Conservation (phyloP, 2,113 vertebrate genomes). For the Dolichallabes microphthalmus region DNA sequence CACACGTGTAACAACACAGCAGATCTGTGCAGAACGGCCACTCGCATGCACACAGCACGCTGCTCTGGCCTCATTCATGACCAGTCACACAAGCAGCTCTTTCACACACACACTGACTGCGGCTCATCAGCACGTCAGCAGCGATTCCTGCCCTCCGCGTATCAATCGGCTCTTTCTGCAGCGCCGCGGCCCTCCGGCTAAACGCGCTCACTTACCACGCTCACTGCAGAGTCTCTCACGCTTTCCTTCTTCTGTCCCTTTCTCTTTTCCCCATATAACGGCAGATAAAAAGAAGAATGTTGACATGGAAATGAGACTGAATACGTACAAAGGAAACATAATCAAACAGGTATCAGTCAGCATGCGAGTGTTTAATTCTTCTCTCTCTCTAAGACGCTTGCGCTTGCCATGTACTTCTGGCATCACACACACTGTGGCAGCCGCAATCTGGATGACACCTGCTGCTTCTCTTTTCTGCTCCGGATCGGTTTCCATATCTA, state of each 20-base stretch:
- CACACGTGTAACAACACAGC: not conserved
- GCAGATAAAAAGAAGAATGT: not conserved
- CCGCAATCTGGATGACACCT: conserved; percentile 21
- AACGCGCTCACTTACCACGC: conserved; percentile 13
- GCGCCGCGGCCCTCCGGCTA: conserved; percentile 34
- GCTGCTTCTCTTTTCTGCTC: not conserved
- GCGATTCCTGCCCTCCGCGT: conserved; percentile 11
- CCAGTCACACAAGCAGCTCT: conserved; percentile 28
- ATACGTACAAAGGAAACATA: not conserved
- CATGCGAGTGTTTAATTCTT: not conserved
- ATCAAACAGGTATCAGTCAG: not conserved
- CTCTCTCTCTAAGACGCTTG: not conserved
- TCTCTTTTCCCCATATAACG: not conserved
- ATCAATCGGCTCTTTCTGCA: conserved; percentile 45
- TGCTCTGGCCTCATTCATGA: not conserved
- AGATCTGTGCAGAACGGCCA: not conserved
- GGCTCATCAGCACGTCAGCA: conserved; percentile 30
- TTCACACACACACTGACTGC: not conserved
- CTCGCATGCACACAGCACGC: not conserved
- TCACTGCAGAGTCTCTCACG: not conserved
- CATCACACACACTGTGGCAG: not conserved
- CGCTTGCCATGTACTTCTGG: not conserved
- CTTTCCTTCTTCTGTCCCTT: not conserved
- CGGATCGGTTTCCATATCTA: not conserved
- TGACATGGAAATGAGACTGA: not conserved